These are phyloP conservation scores for Copidosoma floridanum DNA, from an alignment of 1,140 invertebrate genomes.

Conservation along the genomic window DNA sequence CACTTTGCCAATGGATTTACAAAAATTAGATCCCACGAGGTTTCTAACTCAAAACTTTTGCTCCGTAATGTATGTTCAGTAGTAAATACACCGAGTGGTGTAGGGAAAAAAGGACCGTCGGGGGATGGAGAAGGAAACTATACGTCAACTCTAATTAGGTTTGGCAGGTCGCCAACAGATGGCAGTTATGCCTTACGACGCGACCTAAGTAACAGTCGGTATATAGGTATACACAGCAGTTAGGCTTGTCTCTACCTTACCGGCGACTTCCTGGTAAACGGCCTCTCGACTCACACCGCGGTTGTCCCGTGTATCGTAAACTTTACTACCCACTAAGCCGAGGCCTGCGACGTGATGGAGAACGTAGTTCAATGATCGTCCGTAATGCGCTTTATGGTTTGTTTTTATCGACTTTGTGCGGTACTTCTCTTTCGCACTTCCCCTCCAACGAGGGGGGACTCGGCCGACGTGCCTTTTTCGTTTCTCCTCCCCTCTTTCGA, in stretches of 20 bases:
- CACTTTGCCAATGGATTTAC: no score
- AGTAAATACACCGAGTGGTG: no score
- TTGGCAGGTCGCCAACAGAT: slow-evolving; percentile 38
- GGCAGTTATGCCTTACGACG: slow-evolving; percentile 39
- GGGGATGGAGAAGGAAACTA: not conserved
- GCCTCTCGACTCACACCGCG: no score
- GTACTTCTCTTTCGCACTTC: not conserved
- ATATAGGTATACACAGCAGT: slow-evolving; percentile 18
- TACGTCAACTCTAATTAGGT: slow-evolving; percentile 7
- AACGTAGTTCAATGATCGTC: slow-evolving; percentile 49
- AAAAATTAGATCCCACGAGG: no score
- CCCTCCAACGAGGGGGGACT: not conserved
- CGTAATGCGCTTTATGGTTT: slow-evolving; percentile 52
- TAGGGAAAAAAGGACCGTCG: not conserved
- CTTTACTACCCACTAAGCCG: slow-evolving; percentile 46
- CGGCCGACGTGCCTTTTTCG: not conserved
- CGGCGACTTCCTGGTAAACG: slow-evolving; percentile 42
- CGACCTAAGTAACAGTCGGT: slow-evolving; percentile 33
- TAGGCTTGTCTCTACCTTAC: slow-evolving; percentile 39
- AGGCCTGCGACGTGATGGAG: slow-evolving; percentile 34
- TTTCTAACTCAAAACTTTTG: no score
- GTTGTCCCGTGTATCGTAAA: slow-evolving; percentile 27
- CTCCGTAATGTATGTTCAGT: no score
- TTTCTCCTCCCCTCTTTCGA: not conserved
- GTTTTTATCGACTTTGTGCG: slow-evolving; percentile 50